Evolutionary conservation across 2,113 vertebrate genomes (phyloP).

Genomic region (Chaetodon auriga): DNA sequence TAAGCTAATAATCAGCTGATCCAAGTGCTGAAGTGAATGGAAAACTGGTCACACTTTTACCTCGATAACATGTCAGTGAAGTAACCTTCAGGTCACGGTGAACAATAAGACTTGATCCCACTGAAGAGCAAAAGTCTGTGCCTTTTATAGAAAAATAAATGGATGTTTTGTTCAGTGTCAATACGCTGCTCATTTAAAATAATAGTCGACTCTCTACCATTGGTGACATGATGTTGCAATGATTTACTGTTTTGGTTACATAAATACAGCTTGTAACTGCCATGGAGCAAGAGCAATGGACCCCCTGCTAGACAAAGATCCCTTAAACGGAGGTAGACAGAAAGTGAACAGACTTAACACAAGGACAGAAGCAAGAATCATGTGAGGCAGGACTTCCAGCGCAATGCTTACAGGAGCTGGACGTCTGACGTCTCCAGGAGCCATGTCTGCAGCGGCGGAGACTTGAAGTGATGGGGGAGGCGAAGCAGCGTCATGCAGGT

Average conservation of each 20-base stretch:
- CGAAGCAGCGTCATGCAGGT: conserved; percentile 57
- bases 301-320: conserved; percentile 36
- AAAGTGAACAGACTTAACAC: conserved; percentile 27
- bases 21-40: conserved; percentile 1
- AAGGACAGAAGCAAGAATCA: conserved; percentile 3
- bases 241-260: conserved; percentile 61
- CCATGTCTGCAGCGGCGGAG: conserved; percentile 11
- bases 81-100: conserved; percentile 25
- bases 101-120: conserved; percentile 3
- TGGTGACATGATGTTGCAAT: conserved; percentile 35
- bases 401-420: conserved; percentile 26
- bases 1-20: conserved; percentile 23
- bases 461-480: background rate
- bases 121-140: conserved; percentile 15
- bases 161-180: conserved; percentile 11
- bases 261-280: conserved; percentile 50
- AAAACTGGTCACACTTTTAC: background rate
- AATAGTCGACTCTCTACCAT: conserved; percentile 46
- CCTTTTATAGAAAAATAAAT: background rate
- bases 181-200: conserved; percentile 29
- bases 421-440: conserved; percentile 18
- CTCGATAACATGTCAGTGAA: background rate
- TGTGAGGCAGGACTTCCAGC: conserved; percentile 40
- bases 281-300: conserved; percentile 3
- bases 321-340: conserved; percentile 70